These are phyloP conservation scores for Periophthalmodon schlosseri DNA, from an alignment of 2,113 vertebrate genomes.

Conservation along the genomic window DNA sequence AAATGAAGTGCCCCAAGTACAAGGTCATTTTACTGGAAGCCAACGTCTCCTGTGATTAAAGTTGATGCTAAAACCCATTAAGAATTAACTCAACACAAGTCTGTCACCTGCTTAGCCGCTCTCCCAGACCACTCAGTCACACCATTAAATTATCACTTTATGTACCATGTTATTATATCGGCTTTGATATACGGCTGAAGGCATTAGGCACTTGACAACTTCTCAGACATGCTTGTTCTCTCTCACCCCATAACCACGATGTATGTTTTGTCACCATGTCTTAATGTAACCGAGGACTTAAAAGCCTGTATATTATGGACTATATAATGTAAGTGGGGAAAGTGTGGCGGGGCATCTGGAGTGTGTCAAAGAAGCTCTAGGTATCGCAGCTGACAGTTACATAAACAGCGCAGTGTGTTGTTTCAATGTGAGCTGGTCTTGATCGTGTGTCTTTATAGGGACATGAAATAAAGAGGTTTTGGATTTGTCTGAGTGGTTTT, in stretches of 20 bases:
- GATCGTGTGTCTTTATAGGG: not conserved
- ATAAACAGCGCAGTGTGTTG: not conserved
- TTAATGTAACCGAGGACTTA: not conserved
- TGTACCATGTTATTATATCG: constrained; percentile 3
- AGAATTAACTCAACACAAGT: constrained; percentile 63
- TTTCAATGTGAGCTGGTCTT: not conserved
- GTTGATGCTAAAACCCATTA: constrained; percentile 69
- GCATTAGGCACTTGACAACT: constrained; percentile 8
- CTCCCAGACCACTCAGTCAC: constrained; percentile 14
- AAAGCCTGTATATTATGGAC: constrained; percentile 14
- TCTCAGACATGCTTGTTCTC: not conserved
- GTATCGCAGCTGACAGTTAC: not conserved
- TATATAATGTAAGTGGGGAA: constrained; percentile 1
- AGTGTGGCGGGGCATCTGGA: constrained; percentile 19
- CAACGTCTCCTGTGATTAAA: constrained; percentile 61
- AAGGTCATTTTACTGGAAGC: constrained; percentile 57
- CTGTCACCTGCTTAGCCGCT: constrained; percentile 24
- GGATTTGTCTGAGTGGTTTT: not conserved
- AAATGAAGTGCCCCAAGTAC: constrained; percentile 33
- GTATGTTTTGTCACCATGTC: constrained; percentile 3
- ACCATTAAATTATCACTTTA: constrained; percentile 22
- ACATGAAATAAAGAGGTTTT: not conserved
- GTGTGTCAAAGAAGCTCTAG: not conserved
- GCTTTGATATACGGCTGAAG: not conserved
- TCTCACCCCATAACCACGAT: not conserved